Conservation (phyloP, 2,888 invertebrate species). For the Drosophila subquinaria region DNA sequence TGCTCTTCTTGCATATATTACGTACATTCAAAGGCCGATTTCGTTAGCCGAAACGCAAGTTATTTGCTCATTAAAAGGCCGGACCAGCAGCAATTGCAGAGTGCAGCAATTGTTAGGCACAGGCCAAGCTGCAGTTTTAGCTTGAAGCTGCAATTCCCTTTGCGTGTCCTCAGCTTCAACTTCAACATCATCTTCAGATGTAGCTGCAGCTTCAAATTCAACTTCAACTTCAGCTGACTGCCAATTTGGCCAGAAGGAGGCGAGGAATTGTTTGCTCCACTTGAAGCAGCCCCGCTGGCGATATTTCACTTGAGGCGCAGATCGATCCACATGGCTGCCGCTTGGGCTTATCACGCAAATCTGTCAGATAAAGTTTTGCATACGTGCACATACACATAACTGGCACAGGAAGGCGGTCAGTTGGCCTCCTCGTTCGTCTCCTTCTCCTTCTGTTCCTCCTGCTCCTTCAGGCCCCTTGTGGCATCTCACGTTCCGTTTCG, state of each 20-base stretch:
- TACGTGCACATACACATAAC: constrained; percentile 66
- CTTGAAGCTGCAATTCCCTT: constrained; percentile 45
- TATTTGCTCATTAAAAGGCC: constrained; percentile 72
- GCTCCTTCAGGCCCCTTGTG: constrained; percentile 4
- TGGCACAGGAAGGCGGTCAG: constrained; percentile 62
- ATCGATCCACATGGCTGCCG: constrained; percentile 59
- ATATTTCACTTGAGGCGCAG: constrained; percentile 72
- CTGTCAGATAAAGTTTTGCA: constrained; percentile 79
- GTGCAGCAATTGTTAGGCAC: constrained; percentile 54
- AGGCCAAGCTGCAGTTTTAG: constrained; percentile 29
- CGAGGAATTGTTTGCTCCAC: constrained; percentile 46
- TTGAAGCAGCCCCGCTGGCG: constrained; percentile 57
- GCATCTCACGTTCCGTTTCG: constrained; percentile 56
- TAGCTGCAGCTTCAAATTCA: constrained; percentile 2
- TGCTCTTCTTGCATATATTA: constrained; percentile 61
- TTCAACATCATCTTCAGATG: constrained; percentile 11
- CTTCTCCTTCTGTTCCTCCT: not conserved
- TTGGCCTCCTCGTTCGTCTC: not conserved
- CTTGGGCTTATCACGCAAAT: constrained; percentile 74
- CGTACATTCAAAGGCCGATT: constrained; percentile 49
- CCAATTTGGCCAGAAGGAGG: constrained; percentile 66
- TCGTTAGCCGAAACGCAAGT: constrained; percentile 56
- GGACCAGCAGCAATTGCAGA: constrained; percentile 49
- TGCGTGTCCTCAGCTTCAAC: constrained; percentile 47
- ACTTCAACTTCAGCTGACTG: constrained; percentile 29